Evolutionary conservation across 2,113 vertebrate genomes (phyloP), one percentile per base, ranked within the genome.

Genomic region (Brachypteracias leptosomus): DNA sequence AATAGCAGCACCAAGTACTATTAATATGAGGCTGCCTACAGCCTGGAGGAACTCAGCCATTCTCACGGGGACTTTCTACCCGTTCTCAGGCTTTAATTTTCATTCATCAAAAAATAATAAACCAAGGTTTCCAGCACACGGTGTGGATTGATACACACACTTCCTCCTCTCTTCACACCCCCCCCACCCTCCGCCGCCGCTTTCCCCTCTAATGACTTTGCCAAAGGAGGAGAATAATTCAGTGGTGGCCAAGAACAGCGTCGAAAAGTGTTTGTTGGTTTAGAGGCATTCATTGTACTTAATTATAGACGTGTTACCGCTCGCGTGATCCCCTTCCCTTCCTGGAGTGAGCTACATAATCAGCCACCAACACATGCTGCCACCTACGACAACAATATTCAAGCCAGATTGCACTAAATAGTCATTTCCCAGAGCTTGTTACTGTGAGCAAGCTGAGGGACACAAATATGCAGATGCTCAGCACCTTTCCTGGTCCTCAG

Each of bases 301-400:
- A 96, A 97, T 94, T 94, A 97, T 88, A 96, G 91, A 92, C 0
- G 35, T 92, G 84, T 93, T 91, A 62, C 3, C 96, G 85, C 96
- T 96, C 78, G 44, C 33, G 79, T 94, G 95, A 87, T 67, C 75
- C 26, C 76, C 70, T 66, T 92, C 75, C 77, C 52, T 91, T 77
- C 71, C 92, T 61, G 35, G 35, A 81, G 42, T 14, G 46, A 81
- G 68, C 80, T 93, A 72, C 86, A 91, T 67, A 67, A 97, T 29
- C 88, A 91, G 57, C 85, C 66, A 46, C 74, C 55, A 55, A 73
- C 96, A 71, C 90, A 59, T 31, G 52, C 66, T 67, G 33, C 95
- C 88, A 86, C 92, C 92, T 59, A 84, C 90, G 1, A 66, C 93
- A 47, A 36, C 55, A 35, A 46, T 0, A 49, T 58, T 46, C 49